A percentile compares a stretch with the other conserved stretches of the same genome.
phyloP scores from a whole-genome alignment of 2,888 invertebrate genomes.

The Coelogynopora nodosa region DNA sequence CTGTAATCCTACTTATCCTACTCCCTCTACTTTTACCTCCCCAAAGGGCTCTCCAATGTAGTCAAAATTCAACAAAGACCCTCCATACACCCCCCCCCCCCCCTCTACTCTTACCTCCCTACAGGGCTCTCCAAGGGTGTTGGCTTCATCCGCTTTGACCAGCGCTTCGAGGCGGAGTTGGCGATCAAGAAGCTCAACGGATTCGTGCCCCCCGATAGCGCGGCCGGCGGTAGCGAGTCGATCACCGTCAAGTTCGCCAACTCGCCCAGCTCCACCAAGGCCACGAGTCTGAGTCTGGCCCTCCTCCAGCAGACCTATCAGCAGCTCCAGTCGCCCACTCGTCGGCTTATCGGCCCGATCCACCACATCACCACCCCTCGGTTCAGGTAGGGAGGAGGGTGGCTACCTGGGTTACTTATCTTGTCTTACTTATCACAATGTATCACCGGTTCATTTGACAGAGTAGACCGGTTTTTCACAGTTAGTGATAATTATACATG shows the following conservation, averaged over 20 bases:
- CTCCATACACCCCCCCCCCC: no score
- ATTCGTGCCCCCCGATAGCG: slow-evolving; percentile 42
- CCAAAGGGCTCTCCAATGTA: no score
- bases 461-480: no score
- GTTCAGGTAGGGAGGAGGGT: slow-evolving; percentile 61
- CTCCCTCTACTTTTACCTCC: no score
- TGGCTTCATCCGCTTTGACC: slow-evolving; percentile 86
- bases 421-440: no score
- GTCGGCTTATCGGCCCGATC: slow-evolving; percentile 66
- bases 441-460: not conserved
- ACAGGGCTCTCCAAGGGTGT: slow-evolving; percentile 76
- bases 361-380: slow-evolving; percentile 70
- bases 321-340: slow-evolving; percentile 62
- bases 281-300: slow-evolving; percentile 50
- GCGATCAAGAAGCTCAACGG: slow-evolving; percentile 86
- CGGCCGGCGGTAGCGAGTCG: slow-evolving; percentile 38
- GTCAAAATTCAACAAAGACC: no score
- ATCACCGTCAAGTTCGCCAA: slow-evolving; percentile 88
- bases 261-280: slow-evolving; percentile 68
- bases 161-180: slow-evolving; percentile 79
- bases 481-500: no score
- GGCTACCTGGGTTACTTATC: no score
- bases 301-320: slow-evolving; percentile 41
- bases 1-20: no score
- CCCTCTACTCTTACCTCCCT: no score